Evolutionary conservation across 2,888 invertebrate genomes (phyloP).

Genomic region (Kuschelorhynchus macadamiae): DNA sequence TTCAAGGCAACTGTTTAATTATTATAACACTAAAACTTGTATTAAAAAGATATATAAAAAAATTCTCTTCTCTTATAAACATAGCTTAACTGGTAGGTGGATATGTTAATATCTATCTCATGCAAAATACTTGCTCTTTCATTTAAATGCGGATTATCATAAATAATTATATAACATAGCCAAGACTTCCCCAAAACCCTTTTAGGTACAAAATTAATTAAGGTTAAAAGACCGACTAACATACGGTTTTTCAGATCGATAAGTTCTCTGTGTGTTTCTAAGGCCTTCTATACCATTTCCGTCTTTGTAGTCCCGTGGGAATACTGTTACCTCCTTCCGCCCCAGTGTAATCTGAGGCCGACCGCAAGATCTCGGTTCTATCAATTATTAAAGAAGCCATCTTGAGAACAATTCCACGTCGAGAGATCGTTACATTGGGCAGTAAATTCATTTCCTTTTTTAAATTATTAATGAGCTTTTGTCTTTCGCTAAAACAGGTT

Average conservation of each 20-base stretch:
- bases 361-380: slow-evolving; percentile 36
- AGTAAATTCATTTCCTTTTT: slow-evolving; percentile 54
- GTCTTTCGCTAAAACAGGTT: slow-evolving; percentile 7
- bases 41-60: too few species aligned
- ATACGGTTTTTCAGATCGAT: slow-evolving; percentile 19
- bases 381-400: slow-evolving; percentile 51
- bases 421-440: slow-evolving; percentile 55
- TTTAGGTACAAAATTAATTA: slow-evolving; percentile 18
- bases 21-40: too few species aligned
- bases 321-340: slow-evolving; percentile 18
- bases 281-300: slow-evolving; percentile 32
- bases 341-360: slow-evolving; percentile 40
- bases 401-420: slow-evolving; percentile 49
- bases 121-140: background rate
- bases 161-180: background rate
- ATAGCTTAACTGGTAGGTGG: too few species aligned
- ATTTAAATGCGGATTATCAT: slow-evolving; percentile 10
- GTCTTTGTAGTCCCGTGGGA: slow-evolving; percentile 17
- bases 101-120: too few species aligned
- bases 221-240: slow-evolving; percentile 17
- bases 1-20: background rate
- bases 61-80: too few species aligned
- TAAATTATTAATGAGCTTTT: slow-evolving; percentile 54
- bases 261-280: slow-evolving; percentile 25
- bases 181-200: slow-evolving; percentile 11